A percentile compares a stretch with the other conserved stretches of the same genome.
Evolutionary conservation across 2,888 invertebrate species (phyloP).

Genomic region (Nephrotoma appendiculata): DNA sequence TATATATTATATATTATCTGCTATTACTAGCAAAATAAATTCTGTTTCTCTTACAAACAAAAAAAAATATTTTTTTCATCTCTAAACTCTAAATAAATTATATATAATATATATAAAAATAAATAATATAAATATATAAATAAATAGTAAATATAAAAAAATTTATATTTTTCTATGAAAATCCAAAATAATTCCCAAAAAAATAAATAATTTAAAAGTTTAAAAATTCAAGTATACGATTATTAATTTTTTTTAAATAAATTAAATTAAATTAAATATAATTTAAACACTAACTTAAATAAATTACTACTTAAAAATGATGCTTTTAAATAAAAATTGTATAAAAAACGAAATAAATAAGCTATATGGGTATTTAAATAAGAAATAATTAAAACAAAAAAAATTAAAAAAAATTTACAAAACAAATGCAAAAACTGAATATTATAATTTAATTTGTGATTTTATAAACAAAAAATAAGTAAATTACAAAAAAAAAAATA

Average conservation of each 20-base stretch:
- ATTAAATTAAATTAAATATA: conserved; percentile 14
- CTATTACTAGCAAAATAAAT: not conserved
- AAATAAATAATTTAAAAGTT: conserved; percentile 7
- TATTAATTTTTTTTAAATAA: conserved; percentile 2
- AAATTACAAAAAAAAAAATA: conserved; percentile 6
- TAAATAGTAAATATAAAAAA: conserved; percentile 3
- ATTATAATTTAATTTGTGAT: not conserved
- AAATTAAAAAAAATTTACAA: conserved; percentile 8
- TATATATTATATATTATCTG: not conserved
- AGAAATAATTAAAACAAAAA: conserved; percentile 8
- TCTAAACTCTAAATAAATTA: not conserved
- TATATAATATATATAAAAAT: not conserved
- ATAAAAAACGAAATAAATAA: conserved; percentile 19
- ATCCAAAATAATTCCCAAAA: conserved; percentile 1
- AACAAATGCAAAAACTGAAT: conserved; percentile 5
- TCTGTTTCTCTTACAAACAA: not conserved
- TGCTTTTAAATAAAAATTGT: conserved; percentile 9
- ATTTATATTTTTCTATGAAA: conserved; percentile 5
- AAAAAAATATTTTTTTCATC: not conserved
- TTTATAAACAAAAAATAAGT: conserved; percentile 1
- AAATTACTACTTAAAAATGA: conserved; percentile 9
- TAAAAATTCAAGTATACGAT: conserved; percentile 32
- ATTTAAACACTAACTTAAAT: conserved; percentile 9
- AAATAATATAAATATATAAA: not conserved
- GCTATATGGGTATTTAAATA: conserved; percentile 30